These are phyloP conservation scores for Sicus ferrugineus DNA, from an alignment of 2,888 invertebrate species.

Conservation along the genomic window DNA sequence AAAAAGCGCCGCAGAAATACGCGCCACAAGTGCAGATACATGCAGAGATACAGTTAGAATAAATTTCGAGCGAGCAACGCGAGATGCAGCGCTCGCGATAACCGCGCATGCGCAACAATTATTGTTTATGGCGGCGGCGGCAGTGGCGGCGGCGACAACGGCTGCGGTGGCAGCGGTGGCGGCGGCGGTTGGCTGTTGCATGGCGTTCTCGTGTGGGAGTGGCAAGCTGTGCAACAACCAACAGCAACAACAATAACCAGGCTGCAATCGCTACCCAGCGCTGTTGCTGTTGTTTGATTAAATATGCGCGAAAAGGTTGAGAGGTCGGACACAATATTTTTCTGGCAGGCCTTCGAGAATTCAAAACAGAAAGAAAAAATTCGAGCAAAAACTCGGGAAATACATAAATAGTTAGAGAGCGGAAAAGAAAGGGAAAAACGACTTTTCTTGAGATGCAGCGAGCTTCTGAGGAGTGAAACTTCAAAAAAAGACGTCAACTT, in stretches of 20 bases:
- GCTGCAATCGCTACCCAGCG: background rate
- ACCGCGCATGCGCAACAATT: slow-evolving; percentile 31
- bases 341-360: slow-evolving; percentile 16
- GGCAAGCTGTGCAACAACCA: slow-evolving; percentile 21
- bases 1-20: slow-evolving; percentile 16
- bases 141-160: background rate
- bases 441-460: no score
- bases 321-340: slow-evolving; percentile 33
- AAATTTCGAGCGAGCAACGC: slow-evolving; percentile 25
- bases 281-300: slow-evolving; percentile 16
- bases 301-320: slow-evolving; percentile 34
- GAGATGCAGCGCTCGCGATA: slow-evolving; percentile 21
- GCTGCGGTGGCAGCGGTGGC: background rate
- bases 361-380: slow-evolving; percentile 32
- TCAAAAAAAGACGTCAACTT: no score
- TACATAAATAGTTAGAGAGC: no score
- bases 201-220: slow-evolving; percentile 40
- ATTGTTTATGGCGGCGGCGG: slow-evolving; percentile 30
- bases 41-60: slow-evolving; percentile 31
- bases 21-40: no score
- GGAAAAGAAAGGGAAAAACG: no score
- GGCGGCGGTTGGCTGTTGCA: slow-evolving; percentile 39
- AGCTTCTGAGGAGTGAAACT: no score
- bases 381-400: background rate
- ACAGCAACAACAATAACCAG: background rate